These are phyloP conservation scores for Tamias sibiricus DNA, from an alignment of 2,113 vertebrate species.

Conservation along the genomic window DNA sequence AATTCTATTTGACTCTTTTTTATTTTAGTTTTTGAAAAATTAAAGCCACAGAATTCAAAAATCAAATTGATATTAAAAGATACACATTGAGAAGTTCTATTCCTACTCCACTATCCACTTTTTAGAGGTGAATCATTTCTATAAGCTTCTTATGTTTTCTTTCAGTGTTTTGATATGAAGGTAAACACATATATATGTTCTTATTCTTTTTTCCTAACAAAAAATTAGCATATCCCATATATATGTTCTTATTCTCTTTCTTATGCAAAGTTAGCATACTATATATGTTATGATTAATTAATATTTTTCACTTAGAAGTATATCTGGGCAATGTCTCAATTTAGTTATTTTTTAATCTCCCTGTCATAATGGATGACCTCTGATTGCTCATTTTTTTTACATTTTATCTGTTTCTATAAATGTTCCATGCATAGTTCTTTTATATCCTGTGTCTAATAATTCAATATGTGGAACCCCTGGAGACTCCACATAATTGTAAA, in stretches of 20 bases:
- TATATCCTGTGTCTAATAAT: background rate
- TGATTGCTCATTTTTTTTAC: background rate
- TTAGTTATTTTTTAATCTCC: background rate
- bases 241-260: background rate
- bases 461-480: background rate
- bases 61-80: background rate
- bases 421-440: background rate
- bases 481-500: background rate
- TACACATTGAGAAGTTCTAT: background rate
- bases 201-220: too few relatives aligned
- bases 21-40: background rate
- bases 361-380: background rate
- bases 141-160: background rate
- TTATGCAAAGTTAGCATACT: background rate
- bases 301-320: conserved; percentile 23
- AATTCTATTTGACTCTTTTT: background rate
- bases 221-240: too few relatives aligned
- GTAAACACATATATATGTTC: background rate
- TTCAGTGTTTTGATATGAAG: background rate
- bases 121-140: background rate
- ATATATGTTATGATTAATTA: background rate
- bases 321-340: background rate
- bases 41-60: background rate
- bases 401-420: background rate
- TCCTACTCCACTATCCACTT: background rate